Percentiles rank a stretch among this genome's conserved stretches.
Conservation (phyloP, 2,888 invertebrate species). For the Epsilonema sp. region DNA sequence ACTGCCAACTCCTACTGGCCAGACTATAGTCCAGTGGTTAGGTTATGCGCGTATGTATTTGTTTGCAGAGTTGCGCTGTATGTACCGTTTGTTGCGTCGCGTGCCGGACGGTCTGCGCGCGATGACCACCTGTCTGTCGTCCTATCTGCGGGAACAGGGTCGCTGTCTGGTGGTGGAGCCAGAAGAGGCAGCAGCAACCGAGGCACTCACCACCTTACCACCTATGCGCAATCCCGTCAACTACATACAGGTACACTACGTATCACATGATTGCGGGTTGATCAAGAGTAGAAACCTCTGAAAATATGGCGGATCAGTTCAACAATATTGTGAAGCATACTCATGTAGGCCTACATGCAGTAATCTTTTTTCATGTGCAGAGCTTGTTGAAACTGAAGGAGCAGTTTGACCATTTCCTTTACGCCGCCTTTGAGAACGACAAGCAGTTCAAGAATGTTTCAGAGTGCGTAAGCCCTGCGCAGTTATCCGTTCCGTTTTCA, state of each 20-base stretch:
- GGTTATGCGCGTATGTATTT: no score
- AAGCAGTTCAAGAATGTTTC: conserved; percentile 95
- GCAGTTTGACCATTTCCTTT: conserved; percentile 87
- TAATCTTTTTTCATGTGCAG: no score
- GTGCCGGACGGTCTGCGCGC: conserved; percentile 79
- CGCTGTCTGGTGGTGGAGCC: conserved; percentile 82
- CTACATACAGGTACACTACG: conserved; percentile 80
- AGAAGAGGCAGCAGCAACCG: conserved; percentile 38
- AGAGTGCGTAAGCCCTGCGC: no score
- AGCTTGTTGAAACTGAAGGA: conserved; percentile 86
- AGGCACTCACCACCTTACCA: background rate
- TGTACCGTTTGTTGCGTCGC: conserved; percentile 86
- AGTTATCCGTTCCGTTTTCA: no score
- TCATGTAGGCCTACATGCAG: no score
- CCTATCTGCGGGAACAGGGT: conserved; percentile 82
- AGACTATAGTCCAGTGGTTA: no score
- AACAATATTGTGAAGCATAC: no score
- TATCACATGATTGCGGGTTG: no score
- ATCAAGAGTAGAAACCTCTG: no score
- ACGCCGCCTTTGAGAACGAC: conserved; percentile 87
- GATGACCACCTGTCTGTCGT: conserved; percentile 81
- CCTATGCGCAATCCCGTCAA: conserved; percentile 72
- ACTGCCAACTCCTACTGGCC: no score
- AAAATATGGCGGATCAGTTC: no score
- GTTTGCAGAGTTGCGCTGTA: conserved; percentile 79